Evolutionary conservation across 2,888 invertebrate species (phyloP), one percentile per base, ranked within the genome.

Genomic region (Agelastica alni): DNA sequence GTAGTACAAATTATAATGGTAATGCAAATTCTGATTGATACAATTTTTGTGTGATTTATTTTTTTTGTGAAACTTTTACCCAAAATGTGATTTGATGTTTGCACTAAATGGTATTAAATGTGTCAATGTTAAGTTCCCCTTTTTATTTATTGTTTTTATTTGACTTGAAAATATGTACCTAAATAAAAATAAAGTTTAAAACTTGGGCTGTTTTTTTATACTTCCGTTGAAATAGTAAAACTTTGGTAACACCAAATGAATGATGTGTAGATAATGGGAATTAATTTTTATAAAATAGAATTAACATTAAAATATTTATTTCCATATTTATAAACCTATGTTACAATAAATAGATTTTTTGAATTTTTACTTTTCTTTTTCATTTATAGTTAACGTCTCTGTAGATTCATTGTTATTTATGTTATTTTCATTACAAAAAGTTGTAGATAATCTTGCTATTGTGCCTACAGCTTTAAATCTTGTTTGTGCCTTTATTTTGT

Each of bases 381-480:
- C n/a, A 17, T 45, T 51, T 28, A 34, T 28, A 30, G 12, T 37
- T 12, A 13, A 14, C 2, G n/a, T n/a, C 34, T 10, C 10, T 17
- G 44, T 3, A 37, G 6, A 10, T n/a, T 9, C 18, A 39, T 36
- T 37, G 28, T 36, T 47, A 16, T 57, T 60, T n/a, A n/a, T n/a
- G n/a, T n/a, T n/a, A 37, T n/a, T 49, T 41, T 66, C 64, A 53
- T 70, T 71, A 1, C 69, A 64, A 61, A 76, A 75, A 37, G 70
- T 61, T 9, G 77, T 75, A 0, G 81, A 78, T 42, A 82, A 72
- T 56, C 79, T 80, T 1, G 85, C 85, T 44, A 86, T 82, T 6
- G 85, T 80, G 22, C 85, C 85, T 1, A 85, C 85, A 9, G 87
- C 87, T 73, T 85, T 85, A 63, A 87, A 87, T 61, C 84, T 81